phyloP scores from a whole-genome alignment of 2,888 invertebrate genomes.

The Oasisia sp. region DNA sequence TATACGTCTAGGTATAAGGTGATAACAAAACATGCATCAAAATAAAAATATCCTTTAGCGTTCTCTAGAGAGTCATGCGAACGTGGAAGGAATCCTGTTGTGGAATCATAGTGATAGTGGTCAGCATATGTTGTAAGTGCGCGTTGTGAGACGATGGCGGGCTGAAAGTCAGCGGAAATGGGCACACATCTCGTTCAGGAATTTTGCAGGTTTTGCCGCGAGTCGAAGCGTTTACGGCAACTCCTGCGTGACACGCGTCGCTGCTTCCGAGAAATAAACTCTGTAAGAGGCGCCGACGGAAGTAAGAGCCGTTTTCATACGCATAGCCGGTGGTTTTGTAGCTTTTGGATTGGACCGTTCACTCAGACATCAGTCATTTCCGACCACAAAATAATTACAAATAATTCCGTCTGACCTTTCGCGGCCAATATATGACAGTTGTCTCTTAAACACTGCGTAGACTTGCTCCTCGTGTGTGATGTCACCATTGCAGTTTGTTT shows the following conservation, averaged over 20 bases:
- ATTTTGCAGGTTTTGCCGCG: conserved; percentile 29
- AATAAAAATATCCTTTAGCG: too few relatives aligned
- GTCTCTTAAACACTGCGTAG: neutral
- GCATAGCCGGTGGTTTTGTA: neutral
- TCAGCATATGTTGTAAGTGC: conserved; percentile 9
- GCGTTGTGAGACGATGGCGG: neutral
- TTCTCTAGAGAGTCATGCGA: neutral
- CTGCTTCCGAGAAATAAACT: conserved; percentile 37
- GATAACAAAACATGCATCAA: too few relatives aligned
- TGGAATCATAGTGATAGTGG: conserved; percentile 3
- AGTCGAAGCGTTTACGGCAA: conserved; percentile 31
- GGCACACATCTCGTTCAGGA: conserved; percentile 25
- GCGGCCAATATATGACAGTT: neutral
- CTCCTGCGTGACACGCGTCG: conserved; percentile 31
- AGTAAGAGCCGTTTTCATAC: too few relatives aligned
- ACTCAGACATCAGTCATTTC: neutral
- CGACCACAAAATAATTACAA: too few relatives aligned
- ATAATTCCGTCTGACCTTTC: too few relatives aligned
- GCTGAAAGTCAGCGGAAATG: neutral
- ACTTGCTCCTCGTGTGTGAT: neutral
- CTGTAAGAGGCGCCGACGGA: neutral
- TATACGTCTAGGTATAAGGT: too few relatives aligned
- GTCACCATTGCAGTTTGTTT: neutral
- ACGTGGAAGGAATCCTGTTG: neutral
- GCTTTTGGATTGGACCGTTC: neutral